Conservation (phyloP, 2,888 invertebrate genomes). For the Mimumesa dahlbomi region DNA sequence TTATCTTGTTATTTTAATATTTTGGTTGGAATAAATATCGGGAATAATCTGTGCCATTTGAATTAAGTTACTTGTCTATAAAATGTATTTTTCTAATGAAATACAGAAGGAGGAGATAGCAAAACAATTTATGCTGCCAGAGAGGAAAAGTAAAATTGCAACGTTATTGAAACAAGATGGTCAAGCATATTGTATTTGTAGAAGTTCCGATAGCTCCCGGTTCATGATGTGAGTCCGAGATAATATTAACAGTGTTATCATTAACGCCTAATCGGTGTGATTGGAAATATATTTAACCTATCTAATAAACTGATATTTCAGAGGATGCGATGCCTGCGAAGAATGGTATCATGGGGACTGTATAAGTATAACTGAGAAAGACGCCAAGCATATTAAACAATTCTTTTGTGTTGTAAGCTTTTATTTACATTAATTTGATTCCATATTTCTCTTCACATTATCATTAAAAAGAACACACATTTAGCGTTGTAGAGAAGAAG, state of each 20-base stretch:
- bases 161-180: conserved; percentile 93
- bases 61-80: not conserved
- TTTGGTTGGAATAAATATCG: conserved; percentile 1
- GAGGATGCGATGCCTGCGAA: conserved; percentile 97
- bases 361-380: conserved; percentile 95
- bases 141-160: conserved; percentile 94
- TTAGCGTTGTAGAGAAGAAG: conserved; percentile 89
- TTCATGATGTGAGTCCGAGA: conserved; percentile 94
- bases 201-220: conserved; percentile 94
- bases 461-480: too few relatives aligned
- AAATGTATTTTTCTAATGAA: not conserved
- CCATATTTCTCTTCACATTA: too few relatives aligned
- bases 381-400: conserved; percentile 95
- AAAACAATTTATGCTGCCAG: conserved; percentile 92
- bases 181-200: conserved; percentile 96
- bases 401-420: conserved; percentile 89
- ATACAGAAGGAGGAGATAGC: conserved; percentile 92
- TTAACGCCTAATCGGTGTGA: too few relatives aligned
- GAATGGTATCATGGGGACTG: conserved; percentile 99
- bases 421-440: too few relatives aligned
- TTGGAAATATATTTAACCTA: not conserved
- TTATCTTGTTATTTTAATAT: too few relatives aligned
- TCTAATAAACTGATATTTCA: conserved; percentile 72
- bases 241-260: too few relatives aligned
- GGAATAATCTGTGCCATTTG: not conserved